These are phyloP conservation scores for Oligia strigilis DNA, from an alignment of 2,888 invertebrate genomes.

Conservation along the genomic window DNA sequence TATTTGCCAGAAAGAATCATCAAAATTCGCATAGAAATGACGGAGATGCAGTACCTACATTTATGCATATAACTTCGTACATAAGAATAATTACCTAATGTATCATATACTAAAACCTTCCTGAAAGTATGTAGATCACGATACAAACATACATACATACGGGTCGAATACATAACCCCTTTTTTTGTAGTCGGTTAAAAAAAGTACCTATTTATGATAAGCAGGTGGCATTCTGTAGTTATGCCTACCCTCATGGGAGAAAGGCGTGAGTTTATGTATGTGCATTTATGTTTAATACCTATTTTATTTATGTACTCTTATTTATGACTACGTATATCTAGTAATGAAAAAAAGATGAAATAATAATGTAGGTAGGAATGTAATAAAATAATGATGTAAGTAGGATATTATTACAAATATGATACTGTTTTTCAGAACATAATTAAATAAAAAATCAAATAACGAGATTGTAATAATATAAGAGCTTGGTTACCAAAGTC, in stretches of 20 bases:
- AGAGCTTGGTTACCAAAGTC: slow-evolving; percentile 30
- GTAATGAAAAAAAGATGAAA: background rate
- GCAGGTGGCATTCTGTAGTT: background rate
- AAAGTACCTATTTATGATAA: background rate
- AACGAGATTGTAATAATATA: slow-evolving; percentile 14
- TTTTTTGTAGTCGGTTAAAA: too few species aligned
- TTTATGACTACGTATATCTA: background rate
- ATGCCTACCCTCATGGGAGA: background rate
- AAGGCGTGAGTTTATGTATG: background rate
- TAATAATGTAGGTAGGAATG: background rate
- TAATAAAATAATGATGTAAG: background rate
- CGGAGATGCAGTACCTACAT: too few species aligned
- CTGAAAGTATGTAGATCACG: too few species aligned
- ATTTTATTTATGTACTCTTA: background rate
- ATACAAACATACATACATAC: too few species aligned
- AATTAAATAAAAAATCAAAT: slow-evolving; percentile 7
- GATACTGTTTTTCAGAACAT: background rate
- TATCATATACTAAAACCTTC: too few species aligned
- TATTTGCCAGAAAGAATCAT: background rate
- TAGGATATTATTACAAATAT: background rate
- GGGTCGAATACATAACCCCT: too few species aligned
- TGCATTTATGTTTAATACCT: background rate
- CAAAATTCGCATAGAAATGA: too few species aligned
- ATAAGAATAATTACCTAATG: too few species aligned
- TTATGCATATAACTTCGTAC: too few species aligned